These are phyloP conservation scores for Cygnus buccinator DNA, from an alignment of 2,113 vertebrate genomes.

Conservation along the genomic window DNA sequence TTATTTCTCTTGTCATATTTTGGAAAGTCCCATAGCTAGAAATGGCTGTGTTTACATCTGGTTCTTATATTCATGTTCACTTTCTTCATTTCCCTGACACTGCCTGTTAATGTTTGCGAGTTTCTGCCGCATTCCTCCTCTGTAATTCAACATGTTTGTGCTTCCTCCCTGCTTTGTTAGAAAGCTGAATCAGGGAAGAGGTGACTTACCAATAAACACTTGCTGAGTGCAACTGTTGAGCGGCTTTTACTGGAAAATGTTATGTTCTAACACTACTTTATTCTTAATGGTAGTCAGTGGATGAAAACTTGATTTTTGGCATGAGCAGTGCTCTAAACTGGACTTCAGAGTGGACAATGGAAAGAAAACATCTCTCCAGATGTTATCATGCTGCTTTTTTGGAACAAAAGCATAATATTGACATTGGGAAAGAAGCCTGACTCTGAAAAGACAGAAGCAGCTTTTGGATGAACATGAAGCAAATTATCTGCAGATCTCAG, in stretches of 20 bases:
- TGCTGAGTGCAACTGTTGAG: neutral
- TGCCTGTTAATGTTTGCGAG: neutral
- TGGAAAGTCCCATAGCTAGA: slow-evolving; percentile 40
- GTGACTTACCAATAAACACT: neutral
- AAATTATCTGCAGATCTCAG: neutral
- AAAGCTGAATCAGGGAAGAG: neutral
- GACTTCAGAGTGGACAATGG: neutral
- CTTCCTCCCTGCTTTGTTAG: neutral
- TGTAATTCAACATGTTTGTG: neutral
- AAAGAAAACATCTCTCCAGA: neutral
- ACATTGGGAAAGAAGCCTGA: neutral
- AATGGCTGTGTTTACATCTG: slow-evolving; percentile 13
- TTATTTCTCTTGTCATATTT: neutral
- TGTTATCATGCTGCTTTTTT: neutral
- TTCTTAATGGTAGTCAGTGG: neutral
- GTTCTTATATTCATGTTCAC: neutral
- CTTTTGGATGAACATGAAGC: neutral
- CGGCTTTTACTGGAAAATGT: neutral
- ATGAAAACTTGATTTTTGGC: neutral
- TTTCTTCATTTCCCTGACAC: neutral
- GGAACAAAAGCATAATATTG: fast-evolving
- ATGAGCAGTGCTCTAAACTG: neutral
- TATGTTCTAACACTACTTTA: neutral
- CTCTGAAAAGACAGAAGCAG: neutral
- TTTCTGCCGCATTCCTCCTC: neutral